Conservation (phyloP, 2,888 invertebrate species). For the Gisinianus flammeolus region DNA sequence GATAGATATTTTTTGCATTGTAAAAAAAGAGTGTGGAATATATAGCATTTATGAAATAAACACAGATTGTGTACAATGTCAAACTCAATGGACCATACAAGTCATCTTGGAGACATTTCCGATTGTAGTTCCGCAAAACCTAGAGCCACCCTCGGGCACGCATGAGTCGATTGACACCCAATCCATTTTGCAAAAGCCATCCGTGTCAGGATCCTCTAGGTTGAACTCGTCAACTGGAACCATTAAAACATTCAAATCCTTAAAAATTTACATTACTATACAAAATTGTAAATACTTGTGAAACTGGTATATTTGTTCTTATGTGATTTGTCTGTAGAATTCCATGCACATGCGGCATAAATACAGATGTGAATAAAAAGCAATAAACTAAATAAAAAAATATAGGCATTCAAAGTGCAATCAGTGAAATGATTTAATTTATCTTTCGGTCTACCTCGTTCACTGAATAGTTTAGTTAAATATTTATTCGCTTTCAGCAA, state of each 20-base stretch:
- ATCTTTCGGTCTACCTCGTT: too few relatives aligned
- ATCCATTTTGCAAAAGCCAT: constrained; percentile 59
- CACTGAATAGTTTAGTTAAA: too few relatives aligned
- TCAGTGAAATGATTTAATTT: too few relatives aligned
- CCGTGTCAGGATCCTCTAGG: constrained; percentile 54
- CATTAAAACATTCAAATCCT: neutral
- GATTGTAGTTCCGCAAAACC: constrained; percentile 60
- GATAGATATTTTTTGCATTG: too few relatives aligned
- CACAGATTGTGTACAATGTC: too few relatives aligned
- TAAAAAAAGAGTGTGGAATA: too few relatives aligned
- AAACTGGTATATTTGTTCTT: neutral
- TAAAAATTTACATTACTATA: too few relatives aligned
- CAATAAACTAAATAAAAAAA: neutral
- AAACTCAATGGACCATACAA: constrained; percentile 25
- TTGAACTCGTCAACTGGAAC: constrained; percentile 59
- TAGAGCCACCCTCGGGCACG: constrained; percentile 60
- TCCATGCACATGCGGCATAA: too few relatives aligned
- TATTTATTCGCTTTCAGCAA: too few relatives aligned
- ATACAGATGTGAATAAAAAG: neutral
- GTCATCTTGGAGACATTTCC: neutral
- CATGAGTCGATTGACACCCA: constrained; percentile 60
- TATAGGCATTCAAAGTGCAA: neutral
- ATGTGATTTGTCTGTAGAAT: neutral
- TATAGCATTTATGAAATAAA: too few relatives aligned
- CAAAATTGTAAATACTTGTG: neutral